Evolutionary conservation across 2,888 invertebrate species (phyloP).

Genomic region (Leucophora obtusa): DNA sequence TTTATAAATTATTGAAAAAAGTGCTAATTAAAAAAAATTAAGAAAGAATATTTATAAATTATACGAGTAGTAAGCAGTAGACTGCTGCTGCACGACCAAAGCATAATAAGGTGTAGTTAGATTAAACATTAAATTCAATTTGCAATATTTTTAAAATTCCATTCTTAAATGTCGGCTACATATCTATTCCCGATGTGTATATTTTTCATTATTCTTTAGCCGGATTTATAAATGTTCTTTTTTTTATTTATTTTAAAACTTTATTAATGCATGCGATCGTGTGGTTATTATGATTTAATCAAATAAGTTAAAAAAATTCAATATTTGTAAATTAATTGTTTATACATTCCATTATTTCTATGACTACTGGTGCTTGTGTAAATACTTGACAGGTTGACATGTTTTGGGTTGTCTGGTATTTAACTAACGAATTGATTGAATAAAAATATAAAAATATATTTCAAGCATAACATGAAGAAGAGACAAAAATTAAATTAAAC

Average conservation of each 20-base stretch:
- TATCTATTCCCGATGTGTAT: no score
- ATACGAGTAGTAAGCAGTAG: neutral
- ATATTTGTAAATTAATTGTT: constrained; percentile 43
- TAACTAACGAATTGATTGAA: constrained; percentile 45
- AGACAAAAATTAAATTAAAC: no score
- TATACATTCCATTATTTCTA: constrained; percentile 19
- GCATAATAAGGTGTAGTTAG: neutral
- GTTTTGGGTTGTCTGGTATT: constrained; percentile 23
- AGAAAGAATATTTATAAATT: neutral
- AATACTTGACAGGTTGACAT: constrained; percentile 48
- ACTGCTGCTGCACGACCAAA: neutral
- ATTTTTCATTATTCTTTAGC: no score
- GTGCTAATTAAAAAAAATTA: constrained; percentile 43
- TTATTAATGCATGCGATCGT: constrained; percentile 2
- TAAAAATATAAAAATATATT: neutral
- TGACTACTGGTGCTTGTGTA: neutral
- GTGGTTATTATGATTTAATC: constrained; percentile 34
- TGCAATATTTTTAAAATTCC: no score
- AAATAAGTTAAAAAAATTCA: constrained; percentile 26
- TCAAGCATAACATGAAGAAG: no score
- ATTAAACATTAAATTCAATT: no score
- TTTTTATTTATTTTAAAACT: constrained; percentile 15
- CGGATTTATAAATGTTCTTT: neutral
- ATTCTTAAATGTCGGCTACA: no score
- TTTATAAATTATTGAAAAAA: constrained; percentile 25